Evolutionary conservation across 2,113 vertebrate species (phyloP), one percentile per base, ranked within the genome.

Genomic region (Pardalotus punctatus): DNA sequence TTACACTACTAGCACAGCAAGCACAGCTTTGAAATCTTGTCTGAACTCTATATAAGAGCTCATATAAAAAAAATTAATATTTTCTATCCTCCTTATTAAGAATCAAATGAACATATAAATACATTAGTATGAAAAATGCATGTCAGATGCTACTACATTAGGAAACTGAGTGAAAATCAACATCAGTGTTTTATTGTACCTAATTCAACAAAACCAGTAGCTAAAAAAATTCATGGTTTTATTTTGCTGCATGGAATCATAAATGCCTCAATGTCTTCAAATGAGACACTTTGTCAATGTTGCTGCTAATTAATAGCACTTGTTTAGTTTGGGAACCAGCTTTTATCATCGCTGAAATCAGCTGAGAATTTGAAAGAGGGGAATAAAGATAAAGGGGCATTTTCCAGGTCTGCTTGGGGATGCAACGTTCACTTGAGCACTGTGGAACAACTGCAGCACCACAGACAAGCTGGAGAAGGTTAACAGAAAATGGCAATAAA

Each of bases 221-320:
- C 33, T 87, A 58, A 91, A 84, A 45, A 69, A 88, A 86, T 11
- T 19, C 0, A 0, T 54, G 40, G 35, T 90, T 94, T 87, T 72
- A 29, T 95, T 94, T 86, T 74, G 51, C 35, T 86, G 31, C 54
- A 50, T 27, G 22, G 57, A 81, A 79, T 89, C 61, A 76, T 12
- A 22, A 92, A 79, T 82, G 69, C 56, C 81, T 86, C 20, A 0
- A 47, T 90, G 42, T 88, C 94, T 96, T 92, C 82, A 86, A 81
- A 72, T 47, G 14, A 92, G 81, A 85, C 36, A 40, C 33, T 87
- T 76, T 23, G 13, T 81, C 74, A 89, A 0, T 25, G 31, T 33
- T 77, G 21, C 33, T 72, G 36, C 35, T 86, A 48, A 57, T 53
- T 76, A 65, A 81, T 5, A 76, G 31, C 11, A 31, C 10, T 45